A percentile compares a stretch with the other conserved stretches of the same genome.
Conservation (phyloP, 2,888 invertebrate genomes). For the Lochmaea crataegi region DNA sequence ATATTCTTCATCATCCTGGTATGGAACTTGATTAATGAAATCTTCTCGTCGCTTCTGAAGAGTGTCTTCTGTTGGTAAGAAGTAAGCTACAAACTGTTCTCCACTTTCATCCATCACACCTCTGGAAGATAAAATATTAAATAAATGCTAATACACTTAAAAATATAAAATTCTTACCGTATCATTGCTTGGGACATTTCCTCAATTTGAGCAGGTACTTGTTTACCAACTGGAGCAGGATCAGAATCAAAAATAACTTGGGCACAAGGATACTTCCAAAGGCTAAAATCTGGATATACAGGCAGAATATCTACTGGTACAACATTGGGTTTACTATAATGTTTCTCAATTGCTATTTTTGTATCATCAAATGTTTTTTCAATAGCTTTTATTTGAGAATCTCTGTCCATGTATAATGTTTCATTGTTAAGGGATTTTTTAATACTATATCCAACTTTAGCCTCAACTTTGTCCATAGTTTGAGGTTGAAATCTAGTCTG, state of each 20-base stretch:
- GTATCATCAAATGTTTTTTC: constrained; percentile 97
- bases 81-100: constrained; percentile 99
- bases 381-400: constrained; percentile 97
- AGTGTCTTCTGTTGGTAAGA: constrained; percentile 94
- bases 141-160: neutral
- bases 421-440: constrained; percentile 92
- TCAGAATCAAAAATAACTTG: constrained; percentile 99
- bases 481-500: constrained; percentile 97
- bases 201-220: constrained; percentile 89
- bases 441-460: constrained; percentile 98
- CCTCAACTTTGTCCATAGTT: constrained; percentile 97
- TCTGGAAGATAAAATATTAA: constrained; percentile 64
- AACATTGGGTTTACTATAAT: constrained; percentile 97
- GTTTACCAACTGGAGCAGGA: constrained; percentile 91
- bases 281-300: constrained; percentile 94
- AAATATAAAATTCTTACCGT: constrained; percentile 69
- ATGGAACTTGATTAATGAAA: constrained; percentile 78
- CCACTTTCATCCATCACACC: constrained; percentile 99
- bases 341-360: constrained; percentile 85
- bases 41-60: constrained; percentile 89
- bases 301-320: constrained; percentile 88
- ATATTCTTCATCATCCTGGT: constrained; percentile 91
- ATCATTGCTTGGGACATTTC: constrained; percentile 99
- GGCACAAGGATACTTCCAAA: constrained; percentile 98
- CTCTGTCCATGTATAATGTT: constrained; percentile 94